Percentiles rank a stretch among this genome's conserved stretches.
Evolutionary conservation across 1,140 invertebrate species (phyloP).

Genomic region (Conus ventricosus): DNA sequence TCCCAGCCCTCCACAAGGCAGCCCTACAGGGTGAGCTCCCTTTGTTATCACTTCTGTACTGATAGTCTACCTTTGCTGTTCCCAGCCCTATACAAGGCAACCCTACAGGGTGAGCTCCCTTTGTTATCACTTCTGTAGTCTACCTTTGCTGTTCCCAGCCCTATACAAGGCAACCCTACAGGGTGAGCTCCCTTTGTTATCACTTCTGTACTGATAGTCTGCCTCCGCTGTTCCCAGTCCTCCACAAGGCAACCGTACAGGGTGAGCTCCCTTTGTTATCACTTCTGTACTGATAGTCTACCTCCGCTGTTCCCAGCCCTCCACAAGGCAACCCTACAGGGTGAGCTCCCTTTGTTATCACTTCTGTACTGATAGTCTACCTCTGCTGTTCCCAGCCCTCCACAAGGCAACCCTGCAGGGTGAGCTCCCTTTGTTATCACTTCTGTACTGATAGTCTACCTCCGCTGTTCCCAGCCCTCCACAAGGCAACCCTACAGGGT

Average conservation of each 20-base stretch:
- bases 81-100: not conserved
- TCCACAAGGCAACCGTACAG: not conserved
- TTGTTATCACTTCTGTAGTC: not conserved
- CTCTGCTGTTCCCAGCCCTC: too few relatives aligned
- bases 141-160: not conserved
- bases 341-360: too few relatives aligned
- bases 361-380: too few relatives aligned
- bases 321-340: not conserved
- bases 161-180: not conserved
- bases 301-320: not conserved
- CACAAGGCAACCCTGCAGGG: too few relatives aligned
- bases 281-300: too few relatives aligned
- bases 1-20: constrained; percentile 61
- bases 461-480: not conserved
- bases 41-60: not conserved
- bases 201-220: constrained; percentile 79
- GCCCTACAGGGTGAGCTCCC: not conserved
- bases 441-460: not conserved
- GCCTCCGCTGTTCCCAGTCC: constrained; percentile 81
- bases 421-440: too few relatives aligned
- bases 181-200: too few relatives aligned
- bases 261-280: not conserved
- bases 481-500: not conserved
- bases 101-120: not conserved
- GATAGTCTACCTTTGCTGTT: not conserved